Evolutionary conservation across 2,888 invertebrate genomes (phyloP), one percentile per base, ranked within the genome.

Genomic region (Lobophora halterata): DNA sequence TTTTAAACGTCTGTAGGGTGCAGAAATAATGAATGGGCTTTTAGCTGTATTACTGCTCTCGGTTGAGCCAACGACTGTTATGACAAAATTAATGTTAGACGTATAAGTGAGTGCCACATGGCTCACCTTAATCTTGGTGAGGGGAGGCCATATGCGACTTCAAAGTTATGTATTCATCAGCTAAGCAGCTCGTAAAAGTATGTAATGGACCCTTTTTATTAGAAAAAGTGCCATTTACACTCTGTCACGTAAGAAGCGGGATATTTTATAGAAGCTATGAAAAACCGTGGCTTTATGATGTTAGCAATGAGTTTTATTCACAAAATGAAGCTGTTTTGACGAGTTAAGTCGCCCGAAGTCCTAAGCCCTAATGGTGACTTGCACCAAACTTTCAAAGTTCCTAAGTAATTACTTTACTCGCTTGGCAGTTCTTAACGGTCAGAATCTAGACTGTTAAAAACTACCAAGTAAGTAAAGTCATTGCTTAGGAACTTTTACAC

Each of bases 1-100:
- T 47, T 55, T 61, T 56, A 55, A 58, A 53, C 55, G 49, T 53
- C 53, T 58, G 52, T 59, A 60, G 62, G 55, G 55, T 41, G 44
- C 58, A 59, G 55, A 42, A 51, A 57, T 61, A 72, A 77, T 76
- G 71, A 79, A 79, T 74, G 71, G 69, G 76, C 79, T 79, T 73
- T 79, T 72, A 79, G 71, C 69, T 57, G 64, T 74, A 79, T 81
- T 78, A 75, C 71, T 54, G 59, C 57, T 49, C 66, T 61, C 70
- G 65, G 69, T 65, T 68, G 57, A 67, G 66, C 51, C 64, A 71
- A 64, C 68, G 65, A 63, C 72, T 73, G 72, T 74, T 76, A 74
- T 72, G 71, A 65, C 61, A 58, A 70, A 73, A 79, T 79, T 76
- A 79, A 81, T 77, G 78, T 60, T 61, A 53, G 49, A 52, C 56